Evolutionary conservation across 1,140 invertebrate genomes (phyloP).

Genomic region (Belonocnema kinseyi): DNA sequence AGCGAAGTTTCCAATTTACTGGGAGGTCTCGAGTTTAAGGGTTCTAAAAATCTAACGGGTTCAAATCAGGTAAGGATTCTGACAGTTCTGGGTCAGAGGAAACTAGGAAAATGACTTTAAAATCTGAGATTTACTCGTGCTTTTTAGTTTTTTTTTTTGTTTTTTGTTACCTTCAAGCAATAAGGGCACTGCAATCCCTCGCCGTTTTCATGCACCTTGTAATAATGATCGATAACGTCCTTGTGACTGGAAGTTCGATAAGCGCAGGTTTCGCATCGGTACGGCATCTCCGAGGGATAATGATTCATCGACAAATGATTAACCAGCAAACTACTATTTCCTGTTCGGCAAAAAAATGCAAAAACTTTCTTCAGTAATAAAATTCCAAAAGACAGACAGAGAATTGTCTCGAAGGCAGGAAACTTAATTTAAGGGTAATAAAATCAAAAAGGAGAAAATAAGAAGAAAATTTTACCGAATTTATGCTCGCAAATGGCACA

Average conservation of each 20-base stretch:
- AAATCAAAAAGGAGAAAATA: not conserved
- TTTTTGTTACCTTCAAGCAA: constrained; percentile 84
- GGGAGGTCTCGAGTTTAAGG: no score
- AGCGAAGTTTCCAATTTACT: no score
- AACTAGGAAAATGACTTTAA: no score
- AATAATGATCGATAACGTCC: constrained; percentile 84
- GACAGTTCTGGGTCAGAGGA: no score
- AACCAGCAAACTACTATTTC: constrained; percentile 76
- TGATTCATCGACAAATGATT: constrained; percentile 87
- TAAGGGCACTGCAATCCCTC: constrained; percentile 83
- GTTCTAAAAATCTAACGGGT: no score
- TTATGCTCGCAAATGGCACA: constrained; percentile 84
- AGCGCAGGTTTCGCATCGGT: constrained; percentile 83
- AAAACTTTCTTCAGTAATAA: constrained; percentile 1
- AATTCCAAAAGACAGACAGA: not conserved
- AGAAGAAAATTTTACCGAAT: constrained; percentile 58
- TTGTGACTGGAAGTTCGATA: constrained; percentile 86
- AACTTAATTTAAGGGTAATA: no score
- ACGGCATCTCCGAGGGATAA: constrained; percentile 86
- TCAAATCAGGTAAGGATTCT: no score
- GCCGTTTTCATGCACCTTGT: constrained; percentile 79
- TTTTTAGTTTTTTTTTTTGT: no score
- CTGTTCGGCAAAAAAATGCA: constrained; percentile 40
- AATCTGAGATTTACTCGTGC: not conserved
- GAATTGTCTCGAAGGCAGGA: no score